phyloP scores from a whole-genome alignment of 2,888 invertebrate genomes.

The Eupithecia inturbata region DNA sequence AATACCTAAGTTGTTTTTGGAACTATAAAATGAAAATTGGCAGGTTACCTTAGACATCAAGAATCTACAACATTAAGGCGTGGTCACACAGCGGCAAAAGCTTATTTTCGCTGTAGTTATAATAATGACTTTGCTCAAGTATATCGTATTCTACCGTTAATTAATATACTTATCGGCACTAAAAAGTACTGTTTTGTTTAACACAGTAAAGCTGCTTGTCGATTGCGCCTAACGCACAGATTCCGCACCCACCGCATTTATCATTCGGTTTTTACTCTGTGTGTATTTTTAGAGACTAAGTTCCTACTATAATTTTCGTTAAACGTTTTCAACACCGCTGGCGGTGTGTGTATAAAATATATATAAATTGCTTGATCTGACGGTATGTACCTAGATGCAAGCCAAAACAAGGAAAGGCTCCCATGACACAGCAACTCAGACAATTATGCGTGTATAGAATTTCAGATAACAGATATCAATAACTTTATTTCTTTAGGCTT shows the following conservation, averaged over 20 bases:
- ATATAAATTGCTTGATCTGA: not conserved
- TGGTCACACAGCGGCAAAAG: not conserved
- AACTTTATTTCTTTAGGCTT: too few relatives aligned
- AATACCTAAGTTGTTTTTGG: not conserved
- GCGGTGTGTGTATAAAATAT: not conserved
- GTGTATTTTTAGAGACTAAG: not conserved
- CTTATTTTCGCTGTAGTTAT: not conserved
- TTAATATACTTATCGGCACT: not conserved
- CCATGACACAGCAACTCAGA: too few relatives aligned
- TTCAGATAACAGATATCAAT: too few relatives aligned
- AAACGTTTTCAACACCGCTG: not conserved
- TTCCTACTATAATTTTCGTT: not conserved
- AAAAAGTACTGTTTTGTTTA: conserved; percentile 2
- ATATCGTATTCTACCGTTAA: conserved; percentile 1
- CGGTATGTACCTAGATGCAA: not conserved
- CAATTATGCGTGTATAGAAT: not conserved
- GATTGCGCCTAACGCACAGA: not conserved
- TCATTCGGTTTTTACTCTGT: not conserved
- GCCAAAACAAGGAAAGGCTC: not conserved
- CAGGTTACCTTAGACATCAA: not conserved
- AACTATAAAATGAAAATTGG: not conserved
- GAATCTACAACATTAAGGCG: not conserved
- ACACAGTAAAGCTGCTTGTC: not conserved
- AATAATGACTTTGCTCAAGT: not conserved
- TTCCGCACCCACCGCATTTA: not conserved